Conservation (phyloP, 1,140 invertebrate species). For the Oreohelix idahoensis region DNA sequence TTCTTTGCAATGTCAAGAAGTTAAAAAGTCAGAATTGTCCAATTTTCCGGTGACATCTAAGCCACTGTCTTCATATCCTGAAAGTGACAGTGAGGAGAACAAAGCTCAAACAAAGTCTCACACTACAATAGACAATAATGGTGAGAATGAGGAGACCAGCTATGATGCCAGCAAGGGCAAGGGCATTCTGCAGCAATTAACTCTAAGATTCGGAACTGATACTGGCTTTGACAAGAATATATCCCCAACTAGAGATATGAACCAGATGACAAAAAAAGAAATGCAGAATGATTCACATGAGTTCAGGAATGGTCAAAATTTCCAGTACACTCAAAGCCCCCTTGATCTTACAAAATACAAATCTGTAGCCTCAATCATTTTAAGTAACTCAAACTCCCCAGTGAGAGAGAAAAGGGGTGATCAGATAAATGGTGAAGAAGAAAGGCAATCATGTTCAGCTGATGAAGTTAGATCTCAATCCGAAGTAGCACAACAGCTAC, state of each 20-base stretch:
- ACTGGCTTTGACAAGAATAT: not conserved
- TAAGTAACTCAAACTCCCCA: not conserved
- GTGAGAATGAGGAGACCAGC: not conserved
- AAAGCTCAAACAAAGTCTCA: not conserved
- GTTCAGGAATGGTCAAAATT: too few species aligned
- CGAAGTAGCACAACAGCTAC: not conserved
- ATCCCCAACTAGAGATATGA: not conserved
- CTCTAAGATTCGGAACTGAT: slow-evolving; percentile 53
- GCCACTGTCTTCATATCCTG: too few species aligned
- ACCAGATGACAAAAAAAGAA: not conserved
- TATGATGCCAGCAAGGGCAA: not conserved
- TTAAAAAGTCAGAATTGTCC: too few species aligned
- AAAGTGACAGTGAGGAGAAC: not conserved
- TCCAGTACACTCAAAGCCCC: slow-evolving; percentile 46
- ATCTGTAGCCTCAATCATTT: slow-evolving; percentile 41
- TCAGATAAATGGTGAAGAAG: not conserved
- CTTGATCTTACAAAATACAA: slow-evolving; percentile 63
- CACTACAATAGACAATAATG: not conserved
- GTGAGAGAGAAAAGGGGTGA: not conserved
- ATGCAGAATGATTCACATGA: not conserved
- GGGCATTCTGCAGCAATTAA: slow-evolving; percentile 55
- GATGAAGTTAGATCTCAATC: not conserved
- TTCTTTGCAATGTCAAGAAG: too few species aligned
- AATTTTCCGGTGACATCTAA: too few species aligned
- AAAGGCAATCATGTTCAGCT: not conserved